A percentile compares a stretch with the other conserved stretches of the same genome.
Conservation (phyloP, 2,113 vertebrate species). For the Plecotus auritus region DNA sequence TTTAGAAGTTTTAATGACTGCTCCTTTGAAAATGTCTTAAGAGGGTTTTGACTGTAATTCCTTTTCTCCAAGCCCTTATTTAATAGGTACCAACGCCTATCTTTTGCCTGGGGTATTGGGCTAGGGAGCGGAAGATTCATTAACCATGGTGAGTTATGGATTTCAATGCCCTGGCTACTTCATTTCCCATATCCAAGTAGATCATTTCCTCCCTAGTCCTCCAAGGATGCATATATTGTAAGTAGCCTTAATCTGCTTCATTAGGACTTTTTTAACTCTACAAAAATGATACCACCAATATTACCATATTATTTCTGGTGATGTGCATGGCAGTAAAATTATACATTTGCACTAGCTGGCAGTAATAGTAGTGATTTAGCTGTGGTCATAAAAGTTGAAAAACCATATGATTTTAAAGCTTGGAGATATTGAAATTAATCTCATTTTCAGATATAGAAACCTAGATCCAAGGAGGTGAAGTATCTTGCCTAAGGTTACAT, state of each 20-base stretch:
- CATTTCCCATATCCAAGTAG: constrained; percentile 75
- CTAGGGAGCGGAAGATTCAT: constrained; percentile 74
- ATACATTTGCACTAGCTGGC: background rate
- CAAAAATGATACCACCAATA: constrained; percentile 58
- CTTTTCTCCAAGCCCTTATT: constrained; percentile 72
- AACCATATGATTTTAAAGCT: background rate
- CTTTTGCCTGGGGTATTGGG: constrained; percentile 75
- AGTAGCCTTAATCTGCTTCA: constrained; percentile 73
- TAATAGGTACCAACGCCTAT: constrained; percentile 75
- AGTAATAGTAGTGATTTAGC: constrained; percentile 24
- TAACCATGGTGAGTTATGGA: constrained; percentile 77
- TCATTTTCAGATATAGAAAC: constrained; percentile 33
- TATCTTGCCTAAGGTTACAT: background rate
- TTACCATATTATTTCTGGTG: constrained; percentile 70
- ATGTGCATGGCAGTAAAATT: constrained; percentile 51
- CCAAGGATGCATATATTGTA: constrained; percentile 69
- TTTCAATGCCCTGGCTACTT: constrained; percentile 76
- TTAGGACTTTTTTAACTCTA: constrained; percentile 60
- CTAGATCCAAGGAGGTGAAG: background rate
- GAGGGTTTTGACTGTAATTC: constrained; percentile 75
- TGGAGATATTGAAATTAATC: constrained; percentile 34
- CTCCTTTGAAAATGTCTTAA: constrained; percentile 76
- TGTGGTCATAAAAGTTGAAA: constrained; percentile 7
- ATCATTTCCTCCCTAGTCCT: constrained; percentile 66
- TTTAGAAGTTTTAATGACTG: constrained; percentile 74